Percentiles rank a stretch among this genome's conserved stretches.
Conservation (phyloP, 35 echinoderm and acorn worm genomes). For the Ophiothrix spiculata region DNA sequence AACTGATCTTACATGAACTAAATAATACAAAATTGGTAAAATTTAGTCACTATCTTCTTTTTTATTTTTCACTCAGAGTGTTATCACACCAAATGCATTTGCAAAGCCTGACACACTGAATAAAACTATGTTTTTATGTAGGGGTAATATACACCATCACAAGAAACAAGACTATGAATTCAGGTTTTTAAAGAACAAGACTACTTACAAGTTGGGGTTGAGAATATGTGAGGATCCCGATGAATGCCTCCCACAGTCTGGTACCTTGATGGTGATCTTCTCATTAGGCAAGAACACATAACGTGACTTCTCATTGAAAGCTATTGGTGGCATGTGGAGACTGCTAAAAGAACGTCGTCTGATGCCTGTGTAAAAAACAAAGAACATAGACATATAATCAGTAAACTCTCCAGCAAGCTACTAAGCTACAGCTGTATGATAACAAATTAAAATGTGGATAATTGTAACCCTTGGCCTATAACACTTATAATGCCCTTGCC, state of each 20-base stretch:
- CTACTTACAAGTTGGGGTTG: conserved; percentile 65
- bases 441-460: not conserved
- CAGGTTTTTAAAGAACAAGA: no score
- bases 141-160: no score
- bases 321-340: conserved; percentile 11
- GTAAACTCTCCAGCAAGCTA: not conserved
- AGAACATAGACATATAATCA: conserved; percentile 3
- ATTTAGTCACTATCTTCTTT: no score
- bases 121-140: no score
- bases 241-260: conserved; percentile 34
- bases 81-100: no score
- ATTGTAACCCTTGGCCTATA: not conserved
- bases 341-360: conserved; percentile 5
- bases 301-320: conserved; percentile 32
- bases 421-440: not conserved
- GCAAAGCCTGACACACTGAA: no score
- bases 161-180: no score
- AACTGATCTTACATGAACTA: no score
- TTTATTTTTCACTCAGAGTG: no score
- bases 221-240: conserved; percentile 25
- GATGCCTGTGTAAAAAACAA: not conserved
- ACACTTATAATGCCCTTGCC: not conserved
- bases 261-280: conserved; percentile 38
- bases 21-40: no score
- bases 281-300: conserved; percentile 34